phyloP scores from a whole-genome alignment of 2,888 invertebrate species.

The Thumatha senex region DNA sequence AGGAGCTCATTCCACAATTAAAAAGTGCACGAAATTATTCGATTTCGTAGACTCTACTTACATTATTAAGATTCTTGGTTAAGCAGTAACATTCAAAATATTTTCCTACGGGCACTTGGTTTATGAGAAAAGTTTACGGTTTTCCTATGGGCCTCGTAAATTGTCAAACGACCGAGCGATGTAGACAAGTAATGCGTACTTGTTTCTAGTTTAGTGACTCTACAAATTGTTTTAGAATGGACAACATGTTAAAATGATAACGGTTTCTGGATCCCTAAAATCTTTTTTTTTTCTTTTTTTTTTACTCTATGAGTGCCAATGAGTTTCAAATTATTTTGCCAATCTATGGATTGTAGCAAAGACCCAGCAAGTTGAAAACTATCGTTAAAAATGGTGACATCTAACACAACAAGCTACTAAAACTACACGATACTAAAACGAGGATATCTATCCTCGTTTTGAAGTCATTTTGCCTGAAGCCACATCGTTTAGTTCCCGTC shows the following conservation, averaged over 20 bases:
- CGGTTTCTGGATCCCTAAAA: no score
- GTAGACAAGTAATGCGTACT: neutral
- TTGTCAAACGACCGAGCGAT: neutral
- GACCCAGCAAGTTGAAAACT: neutral
- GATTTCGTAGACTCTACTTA: no score
- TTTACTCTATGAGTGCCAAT: no score
- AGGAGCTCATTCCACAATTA: no score
- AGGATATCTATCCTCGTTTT: constrained; percentile 7
- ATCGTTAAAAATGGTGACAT: neutral
- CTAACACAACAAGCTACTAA: neutral
- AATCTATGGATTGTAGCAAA: no score
- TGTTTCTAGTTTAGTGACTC: neutral
- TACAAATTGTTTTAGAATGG: neutral
- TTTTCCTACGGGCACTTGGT: neutral
- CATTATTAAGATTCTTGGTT: no score
- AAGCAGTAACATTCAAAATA: no score
- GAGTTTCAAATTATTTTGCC: no score
- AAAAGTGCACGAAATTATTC: no score
- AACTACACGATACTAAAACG: no score
- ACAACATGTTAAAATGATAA: no score
- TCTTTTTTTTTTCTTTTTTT: no score
- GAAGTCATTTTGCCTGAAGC: constrained; percentile 41
- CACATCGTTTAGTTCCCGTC: constrained; percentile 28
- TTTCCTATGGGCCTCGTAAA: constrained; percentile 7
- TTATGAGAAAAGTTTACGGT: constrained; percentile 9